Conservation (phyloP, 2,113 vertebrate genomes). For the Carollia perspicillata region DNA sequence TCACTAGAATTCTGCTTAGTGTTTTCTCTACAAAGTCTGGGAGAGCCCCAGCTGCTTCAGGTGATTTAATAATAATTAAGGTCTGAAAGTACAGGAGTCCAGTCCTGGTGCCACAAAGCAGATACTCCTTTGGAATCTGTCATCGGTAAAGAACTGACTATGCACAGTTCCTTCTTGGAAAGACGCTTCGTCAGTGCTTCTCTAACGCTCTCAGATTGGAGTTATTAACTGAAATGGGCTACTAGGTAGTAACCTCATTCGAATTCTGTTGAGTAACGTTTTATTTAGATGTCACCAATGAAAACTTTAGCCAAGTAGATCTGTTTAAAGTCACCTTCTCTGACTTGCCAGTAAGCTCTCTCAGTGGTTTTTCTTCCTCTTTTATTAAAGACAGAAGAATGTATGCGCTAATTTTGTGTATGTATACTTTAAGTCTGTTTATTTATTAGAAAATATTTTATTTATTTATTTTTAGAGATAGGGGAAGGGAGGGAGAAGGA, state of each 20-base stretch:
- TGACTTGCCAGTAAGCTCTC: not conserved
- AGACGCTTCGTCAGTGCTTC: not conserved
- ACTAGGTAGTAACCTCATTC: not conserved
- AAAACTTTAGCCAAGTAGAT: conserved; percentile 64
- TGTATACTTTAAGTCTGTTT: not conserved
- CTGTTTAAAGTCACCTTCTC: conserved; percentile 57
- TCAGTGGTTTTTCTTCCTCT: not conserved
- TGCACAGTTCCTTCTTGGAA: not conserved
- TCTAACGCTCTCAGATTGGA: conserved; percentile 2
- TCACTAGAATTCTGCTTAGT: conserved; percentile 16
- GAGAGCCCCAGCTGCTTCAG: not conserved
- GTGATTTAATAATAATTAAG: not conserved
- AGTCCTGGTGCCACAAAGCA: not conserved
- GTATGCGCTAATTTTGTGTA: not conserved
- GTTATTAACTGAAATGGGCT: conserved; percentile 17
- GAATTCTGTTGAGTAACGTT: conserved; percentile 23
- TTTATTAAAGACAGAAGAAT: conserved; percentile 3
- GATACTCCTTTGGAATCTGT: not conserved
- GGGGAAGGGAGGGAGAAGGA: too few relatives aligned
- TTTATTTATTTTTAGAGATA: too few relatives aligned
- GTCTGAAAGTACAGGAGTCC: not conserved
- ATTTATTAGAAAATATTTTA: too few relatives aligned
- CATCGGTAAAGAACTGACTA: not conserved
- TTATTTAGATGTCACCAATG: conserved; percentile 49
- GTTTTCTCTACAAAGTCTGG: conserved; percentile 13